These are phyloP conservation scores for Stegana nigrithorax DNA, from an alignment of 2,888 invertebrate species.

Conservation along the genomic window DNA sequence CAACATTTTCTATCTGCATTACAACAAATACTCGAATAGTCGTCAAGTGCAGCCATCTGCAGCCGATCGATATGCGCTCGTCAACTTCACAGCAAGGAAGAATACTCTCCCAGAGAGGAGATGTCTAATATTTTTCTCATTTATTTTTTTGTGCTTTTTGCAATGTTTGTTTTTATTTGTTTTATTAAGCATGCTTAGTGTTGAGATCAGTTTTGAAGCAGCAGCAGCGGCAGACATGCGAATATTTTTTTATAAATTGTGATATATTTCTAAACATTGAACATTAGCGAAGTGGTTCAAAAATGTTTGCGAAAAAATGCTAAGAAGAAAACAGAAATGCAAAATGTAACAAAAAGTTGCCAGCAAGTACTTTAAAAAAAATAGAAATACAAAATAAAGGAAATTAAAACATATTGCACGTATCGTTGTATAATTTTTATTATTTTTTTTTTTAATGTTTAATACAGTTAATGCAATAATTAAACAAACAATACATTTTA, in stretches of 20 bases:
- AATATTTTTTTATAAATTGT: constrained; percentile 62
- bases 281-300: constrained; percentile 40
- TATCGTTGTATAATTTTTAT: neutral
- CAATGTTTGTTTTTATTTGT: constrained; percentile 43
- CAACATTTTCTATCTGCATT: too few relatives aligned
- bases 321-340: neutral
- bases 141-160: constrained; percentile 23
- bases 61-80: too few relatives aligned
- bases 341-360: constrained; percentile 16
- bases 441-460: neutral
- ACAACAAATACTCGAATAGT: too few relatives aligned
- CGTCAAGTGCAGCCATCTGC: too few relatives aligned
- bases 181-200: too few relatives aligned
- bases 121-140: too few relatives aligned
- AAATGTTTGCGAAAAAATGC: constrained; percentile 25
- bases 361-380: constrained; percentile 5
- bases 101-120: too few relatives aligned
- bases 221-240: constrained; percentile 50
- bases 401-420: too few relatives aligned
- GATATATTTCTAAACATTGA: constrained; percentile 65
- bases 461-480: constrained; percentile 21
- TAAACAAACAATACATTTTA: constrained; percentile 2
- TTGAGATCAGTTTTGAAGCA: too few relatives aligned
- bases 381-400: neutral
- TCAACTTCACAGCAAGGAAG: too few relatives aligned